Percentiles rank a stretch among this genome's conserved stretches.
Conservation (phyloP, 2,113 vertebrate species). For the Paradoxurus hermaphroditus region DNA sequence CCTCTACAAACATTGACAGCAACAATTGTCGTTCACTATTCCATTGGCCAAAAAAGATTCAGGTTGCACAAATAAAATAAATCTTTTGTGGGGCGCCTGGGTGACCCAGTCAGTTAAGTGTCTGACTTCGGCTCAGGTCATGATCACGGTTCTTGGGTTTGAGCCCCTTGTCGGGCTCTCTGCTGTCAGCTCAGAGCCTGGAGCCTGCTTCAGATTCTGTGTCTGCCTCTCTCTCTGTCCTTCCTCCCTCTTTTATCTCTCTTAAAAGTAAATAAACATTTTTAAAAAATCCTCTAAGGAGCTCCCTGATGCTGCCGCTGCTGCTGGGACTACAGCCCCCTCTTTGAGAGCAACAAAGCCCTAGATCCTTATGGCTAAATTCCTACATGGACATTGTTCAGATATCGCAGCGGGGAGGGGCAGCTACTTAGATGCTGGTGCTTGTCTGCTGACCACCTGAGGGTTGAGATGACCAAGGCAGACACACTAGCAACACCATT, state of each 20-base stretch:
- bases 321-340: neutral
- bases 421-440: neutral
- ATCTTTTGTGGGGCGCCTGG: neutral
- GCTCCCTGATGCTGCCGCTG: neutral
- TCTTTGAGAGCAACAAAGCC: neutral
- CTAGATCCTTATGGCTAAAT: accelerated
- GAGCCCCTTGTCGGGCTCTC: no score
- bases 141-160: no score
- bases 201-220: no score
- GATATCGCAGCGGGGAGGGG: no score
- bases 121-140: no score
- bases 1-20: neutral
- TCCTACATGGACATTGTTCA: neutral
- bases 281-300: neutral
- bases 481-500: neutral
- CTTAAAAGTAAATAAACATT: no score
- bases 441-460: neutral
- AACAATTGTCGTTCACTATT: neutral
- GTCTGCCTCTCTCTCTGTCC: no score
- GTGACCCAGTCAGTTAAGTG: no score
- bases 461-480: neutral
- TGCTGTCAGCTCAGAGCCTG: no score
- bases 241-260: no score
- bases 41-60: neutral
- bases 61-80: neutral